Evolutionary conservation across 2,797 vertebrate genomes (phyloP).

Genomic region (Triplophysa bombifrons): DNA sequence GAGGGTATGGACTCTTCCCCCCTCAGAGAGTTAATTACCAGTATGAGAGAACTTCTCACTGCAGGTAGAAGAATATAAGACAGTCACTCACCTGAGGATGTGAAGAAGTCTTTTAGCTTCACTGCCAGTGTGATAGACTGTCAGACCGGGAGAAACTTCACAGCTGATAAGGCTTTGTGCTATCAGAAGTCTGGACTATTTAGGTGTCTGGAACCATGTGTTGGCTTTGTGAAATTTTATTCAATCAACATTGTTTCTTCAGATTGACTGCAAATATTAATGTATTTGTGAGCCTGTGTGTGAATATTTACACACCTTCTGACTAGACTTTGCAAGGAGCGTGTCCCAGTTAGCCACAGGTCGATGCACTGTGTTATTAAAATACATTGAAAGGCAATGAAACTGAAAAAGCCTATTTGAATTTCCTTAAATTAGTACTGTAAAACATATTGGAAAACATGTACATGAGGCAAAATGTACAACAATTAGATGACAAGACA

Average conservation of each 20-base stretch:
- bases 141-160: constrained; percentile 23
- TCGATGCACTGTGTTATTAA: too few species aligned
- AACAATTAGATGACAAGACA: too few species aligned
- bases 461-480: too few species aligned
- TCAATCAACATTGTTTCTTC: not conserved
- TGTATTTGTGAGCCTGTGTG: not conserved
- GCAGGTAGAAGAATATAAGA: constrained; percentile 22
- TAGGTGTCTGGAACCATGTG: constrained; percentile 6
- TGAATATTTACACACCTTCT: not conserved
- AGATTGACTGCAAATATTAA: constrained; percentile 6
- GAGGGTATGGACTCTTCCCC: constrained; percentile 1
- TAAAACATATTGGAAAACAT: too few species aligned
- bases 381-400: too few species aligned
- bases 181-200: not conserved
- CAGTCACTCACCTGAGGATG: constrained; percentile 23
- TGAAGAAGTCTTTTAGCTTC: constrained; percentile 23
- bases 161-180: not conserved
- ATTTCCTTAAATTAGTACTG: too few species aligned
- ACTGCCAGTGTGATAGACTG: constrained; percentile 12
- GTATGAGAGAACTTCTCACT: constrained; percentile 28
- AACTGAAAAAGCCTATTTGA: too few species aligned
- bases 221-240: not conserved
- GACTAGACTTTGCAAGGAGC: too few species aligned
- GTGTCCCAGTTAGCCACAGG: too few species aligned
- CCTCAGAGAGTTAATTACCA: constrained; percentile 48